Base-by-base conservation (phyloP, 64 coral and sea anemone species). In the Stichodactyla mertensii region DNA sequence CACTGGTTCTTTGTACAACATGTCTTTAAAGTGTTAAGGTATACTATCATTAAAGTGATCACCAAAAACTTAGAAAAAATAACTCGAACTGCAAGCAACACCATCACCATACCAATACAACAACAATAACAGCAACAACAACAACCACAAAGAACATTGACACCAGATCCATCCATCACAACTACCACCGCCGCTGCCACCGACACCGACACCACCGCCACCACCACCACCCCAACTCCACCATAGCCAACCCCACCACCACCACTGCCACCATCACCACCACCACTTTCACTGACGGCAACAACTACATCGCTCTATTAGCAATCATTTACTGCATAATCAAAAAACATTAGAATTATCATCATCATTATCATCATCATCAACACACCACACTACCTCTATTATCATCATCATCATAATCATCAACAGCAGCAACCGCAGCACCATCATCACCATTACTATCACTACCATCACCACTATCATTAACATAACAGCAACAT, bases 1-100 rank as follows among this genome's bases (percentile, higher is more conserved):
- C 11, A 99, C 93, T 54, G 89, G 88, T 16, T 85, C 86, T 87
- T 90, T 92, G 55, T 88, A 95, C 16, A 99, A 82, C 0, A 86
- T 66, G 24, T 99, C 97, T 99, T 52, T 45, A 52, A 31, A 85
- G 8, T 6, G 55, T 19, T 52, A 66, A 66, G 62, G 62, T 66
- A 66, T 66, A 45, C 36, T 45, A 2, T 45, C 36, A 45, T 45
- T 45, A 45, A 45, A n/a, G n/a, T 36, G 31, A 36, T 36, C 31
- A 36, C 31, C 31, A 36, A 36, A 36, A 36, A 36, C 0, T 36
- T 36, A 36, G 18, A 61, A 13, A 61, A 16, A 66, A 66, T 14
- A n/a, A 66, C 62, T n/a, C 0, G 0, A 62, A 18, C 60, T 16
- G 13, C 60, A 62, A 62, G 13, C 60, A 62, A 18, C 60, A 62